These are phyloP conservation scores for Phyto melanocephala DNA, from an alignment of 2,888 invertebrate species.

Conservation along the genomic window DNA sequence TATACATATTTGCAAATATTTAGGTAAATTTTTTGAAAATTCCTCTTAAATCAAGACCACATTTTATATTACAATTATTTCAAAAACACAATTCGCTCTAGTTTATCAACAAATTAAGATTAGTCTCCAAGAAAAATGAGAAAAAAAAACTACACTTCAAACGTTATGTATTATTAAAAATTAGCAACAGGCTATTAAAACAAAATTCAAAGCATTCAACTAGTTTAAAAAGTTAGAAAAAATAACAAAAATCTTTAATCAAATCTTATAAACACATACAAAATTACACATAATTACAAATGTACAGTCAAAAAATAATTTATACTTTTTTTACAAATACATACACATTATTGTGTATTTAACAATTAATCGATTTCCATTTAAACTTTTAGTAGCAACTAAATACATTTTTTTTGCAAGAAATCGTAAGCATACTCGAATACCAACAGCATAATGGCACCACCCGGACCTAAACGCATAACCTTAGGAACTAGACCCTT, in stretches of 20 bases:
- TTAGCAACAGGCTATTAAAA: conserved; percentile 22
- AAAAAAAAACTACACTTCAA: not conserved
- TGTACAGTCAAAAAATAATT: conserved; percentile 53
- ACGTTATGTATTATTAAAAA: not conserved
- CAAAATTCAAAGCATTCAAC: conserved; percentile 9
- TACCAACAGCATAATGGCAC: conserved; percentile 95
- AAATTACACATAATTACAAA: conserved; percentile 27
- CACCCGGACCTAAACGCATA: conserved; percentile 94
- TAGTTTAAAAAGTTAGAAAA: conserved; percentile 25
- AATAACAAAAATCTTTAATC: conserved; percentile 44
- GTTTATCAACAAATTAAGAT: not conserved
- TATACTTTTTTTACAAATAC: not conserved
- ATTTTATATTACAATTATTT: too few relatives aligned
- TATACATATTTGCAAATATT: too few relatives aligned
- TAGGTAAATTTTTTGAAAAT: too few relatives aligned
- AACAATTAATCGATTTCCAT: not conserved
- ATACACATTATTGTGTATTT: not conserved
- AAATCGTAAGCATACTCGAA: conserved; percentile 92
- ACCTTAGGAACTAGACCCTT: conserved; percentile 96
- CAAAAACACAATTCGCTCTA: too few relatives aligned
- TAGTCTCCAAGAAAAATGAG: not conserved
- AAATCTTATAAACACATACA: conserved; percentile 45
- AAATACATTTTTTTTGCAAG: conserved; percentile 79
- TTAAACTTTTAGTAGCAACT: not conserved
- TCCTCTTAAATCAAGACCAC: too few relatives aligned